Base-by-base conservation (phyloP, 2,113 vertebrate genomes). In the Stigmatopora argus region DNA sequence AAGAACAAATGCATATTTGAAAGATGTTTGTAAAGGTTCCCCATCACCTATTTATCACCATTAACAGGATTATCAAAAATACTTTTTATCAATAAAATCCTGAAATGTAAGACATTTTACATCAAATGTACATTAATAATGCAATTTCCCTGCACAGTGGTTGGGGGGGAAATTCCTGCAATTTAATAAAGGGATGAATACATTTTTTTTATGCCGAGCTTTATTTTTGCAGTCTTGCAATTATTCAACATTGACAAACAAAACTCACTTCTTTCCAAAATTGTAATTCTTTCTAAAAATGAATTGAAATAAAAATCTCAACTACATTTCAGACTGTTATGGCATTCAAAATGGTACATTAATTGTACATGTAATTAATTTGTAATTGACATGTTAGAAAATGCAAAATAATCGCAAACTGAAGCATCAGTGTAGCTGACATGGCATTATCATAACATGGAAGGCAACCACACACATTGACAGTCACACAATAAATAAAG, bases 211-310 rank as follows among this genome's bases (percentile, higher is more conserved):
- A 78, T 74, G 71, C 31, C 17, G 12, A 49, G 6, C 45, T 85
- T 87, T 82, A 85, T 83, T 84, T 71, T 31, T 4, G 69, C 79
- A 77, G 72, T 58, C 26, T 31, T 31, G 56, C 69, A 41, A 55
- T 65, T 3, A 70, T 73, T 64, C 48, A 57, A 70, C 58, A 63
- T 61, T 59, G 31, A 79, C 62, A 71, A 78, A 64, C 3, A 26
- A 7, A 19, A 17, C 46, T 14, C 14, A 21, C 31, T 55, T n/a
- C 5, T 64, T 63, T 45, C 21, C 45, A 31, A 61, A 61, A 8
- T 14, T 41, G 18, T 19, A 8, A 41, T 4, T 61, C 53, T n/a
- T 66, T 5, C 17, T 66, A 58, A 53, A 73, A 21, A 60, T 45
- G 66, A 62, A 73, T 21, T 21, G 62, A 62, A 68, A 49, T 63